Percentiles rank a stretch among this genome's conserved stretches.
Evolutionary conservation across 2,888 invertebrate genomes (phyloP).

Genomic region (Acleris holmiana): DNA sequence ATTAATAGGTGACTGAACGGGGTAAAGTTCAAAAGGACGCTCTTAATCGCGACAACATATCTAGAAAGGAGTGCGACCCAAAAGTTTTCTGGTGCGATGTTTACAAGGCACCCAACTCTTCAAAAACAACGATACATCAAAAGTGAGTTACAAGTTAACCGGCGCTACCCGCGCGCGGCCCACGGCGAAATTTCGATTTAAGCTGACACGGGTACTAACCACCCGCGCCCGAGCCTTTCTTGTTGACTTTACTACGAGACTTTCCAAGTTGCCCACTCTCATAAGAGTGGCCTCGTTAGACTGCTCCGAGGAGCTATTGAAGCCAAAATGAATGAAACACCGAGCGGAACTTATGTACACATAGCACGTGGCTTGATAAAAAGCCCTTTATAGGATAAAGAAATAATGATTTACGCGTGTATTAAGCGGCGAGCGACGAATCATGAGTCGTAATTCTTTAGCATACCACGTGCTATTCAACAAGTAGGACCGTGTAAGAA

Average conservation of each 20-base stretch:
- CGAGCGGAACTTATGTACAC: constrained; percentile 15
- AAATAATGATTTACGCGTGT: constrained; percentile 12
- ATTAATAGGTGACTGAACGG: constrained; percentile 33
- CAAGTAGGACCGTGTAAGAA: constrained; percentile 71
- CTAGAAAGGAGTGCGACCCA: constrained; percentile 57
- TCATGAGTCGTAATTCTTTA: constrained; percentile 67
- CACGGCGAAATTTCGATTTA: constrained; percentile 67
- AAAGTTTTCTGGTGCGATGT: constrained; percentile 70
- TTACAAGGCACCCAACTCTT: constrained; percentile 71
- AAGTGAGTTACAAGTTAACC: constrained; percentile 79
- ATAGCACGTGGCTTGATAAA: constrained; percentile 20
- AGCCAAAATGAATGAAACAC: constrained; percentile 15
- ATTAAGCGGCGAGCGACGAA: constrained; percentile 58
- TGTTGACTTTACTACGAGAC: constrained; percentile 63
- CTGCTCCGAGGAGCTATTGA: constrained; percentile 27
- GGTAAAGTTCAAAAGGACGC: constrained; percentile 40
- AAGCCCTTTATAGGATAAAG: constrained; percentile 18
- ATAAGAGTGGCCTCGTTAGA: constrained; percentile 50
- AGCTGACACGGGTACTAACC: constrained; percentile 64
- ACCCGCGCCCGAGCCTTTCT: constrained; percentile 49
- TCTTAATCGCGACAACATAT: constrained; percentile 56
- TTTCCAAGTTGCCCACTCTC: constrained; percentile 55
- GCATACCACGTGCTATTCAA: constrained; percentile 68
- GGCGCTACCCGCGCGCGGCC: constrained; percentile 61
- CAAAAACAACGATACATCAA: constrained; percentile 81